phyloP scores from a whole-genome alignment of 2,888 invertebrate genomes.

The Rosalia funebris region DNA sequence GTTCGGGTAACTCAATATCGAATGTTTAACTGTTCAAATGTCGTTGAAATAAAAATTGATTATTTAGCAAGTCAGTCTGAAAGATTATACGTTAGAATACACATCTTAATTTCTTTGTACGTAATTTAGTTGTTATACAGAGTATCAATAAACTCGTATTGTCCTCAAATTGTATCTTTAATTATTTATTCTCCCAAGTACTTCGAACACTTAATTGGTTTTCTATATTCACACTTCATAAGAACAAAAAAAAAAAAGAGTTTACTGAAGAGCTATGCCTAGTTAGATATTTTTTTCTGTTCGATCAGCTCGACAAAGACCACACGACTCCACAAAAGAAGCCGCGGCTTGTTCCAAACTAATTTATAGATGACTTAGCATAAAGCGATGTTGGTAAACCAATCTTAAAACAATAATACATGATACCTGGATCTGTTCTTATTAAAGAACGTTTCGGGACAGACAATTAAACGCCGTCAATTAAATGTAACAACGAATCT shows the following conservation, averaged over 20 bases:
- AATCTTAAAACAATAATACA: slow-evolving; percentile 11
- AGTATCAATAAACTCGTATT: no score
- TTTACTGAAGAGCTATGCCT: neutral
- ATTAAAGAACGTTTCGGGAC: slow-evolving; percentile 7
- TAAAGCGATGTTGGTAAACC: neutral
- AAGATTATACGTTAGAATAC: no score
- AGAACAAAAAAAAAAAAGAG: neutral
- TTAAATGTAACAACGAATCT: slow-evolving; percentile 11
- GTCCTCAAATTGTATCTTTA: no score
- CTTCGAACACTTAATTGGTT: no score
- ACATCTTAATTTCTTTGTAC: no score
- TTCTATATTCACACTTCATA: neutral
- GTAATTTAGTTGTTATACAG: no score
- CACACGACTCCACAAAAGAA: neutral
- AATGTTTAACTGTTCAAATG: no score
- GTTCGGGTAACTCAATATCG: no score
- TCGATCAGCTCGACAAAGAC: neutral
- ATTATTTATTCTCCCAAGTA: no score
- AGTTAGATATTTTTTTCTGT: neutral
- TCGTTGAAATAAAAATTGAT: no score
- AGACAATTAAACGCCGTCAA: slow-evolving; percentile 8
- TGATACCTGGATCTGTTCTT: slow-evolving; percentile 5
- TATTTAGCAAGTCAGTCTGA: no score
- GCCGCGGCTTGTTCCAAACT: neutral
- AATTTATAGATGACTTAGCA: slow-evolving; percentile 5